Percentiles rank a stretch among this genome's conserved stretches.
phyloP scores from a whole-genome alignment of 2,888 invertebrate species.

The Eilema caniola region DNA sequence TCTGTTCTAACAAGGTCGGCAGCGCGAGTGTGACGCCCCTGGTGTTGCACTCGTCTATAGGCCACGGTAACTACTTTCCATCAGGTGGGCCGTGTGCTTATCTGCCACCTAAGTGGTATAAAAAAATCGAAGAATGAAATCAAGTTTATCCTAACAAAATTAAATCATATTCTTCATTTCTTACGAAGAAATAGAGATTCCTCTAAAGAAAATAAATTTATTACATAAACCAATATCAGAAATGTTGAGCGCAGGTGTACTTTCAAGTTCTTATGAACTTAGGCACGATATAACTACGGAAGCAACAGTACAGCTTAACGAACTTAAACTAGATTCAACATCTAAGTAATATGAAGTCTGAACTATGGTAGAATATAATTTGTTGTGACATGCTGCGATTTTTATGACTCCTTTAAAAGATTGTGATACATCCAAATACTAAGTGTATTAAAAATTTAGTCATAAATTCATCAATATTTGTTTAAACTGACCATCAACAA shows the following conservation, averaged over 20 bases:
- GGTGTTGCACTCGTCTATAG: too few species aligned
- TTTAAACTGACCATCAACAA: too few species aligned
- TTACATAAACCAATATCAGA: slow-evolving; percentile 3
- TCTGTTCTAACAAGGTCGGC: too few species aligned
- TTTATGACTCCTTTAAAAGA: not conserved
- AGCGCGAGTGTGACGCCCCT: too few species aligned
- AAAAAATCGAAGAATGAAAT: too few species aligned
- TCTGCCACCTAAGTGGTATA: too few species aligned
- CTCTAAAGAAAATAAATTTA: not conserved
- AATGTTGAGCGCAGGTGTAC: slow-evolving; percentile 13
- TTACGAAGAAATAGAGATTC: not conserved
- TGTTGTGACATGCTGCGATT: not conserved
- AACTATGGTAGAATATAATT: not conserved
- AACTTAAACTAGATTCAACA: slow-evolving; percentile 27
- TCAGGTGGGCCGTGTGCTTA: too few species aligned
- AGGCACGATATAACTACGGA: slow-evolving; percentile 8
- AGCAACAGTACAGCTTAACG: slow-evolving; percentile 15
- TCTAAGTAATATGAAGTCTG: slow-evolving; percentile 7
- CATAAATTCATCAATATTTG: too few species aligned
- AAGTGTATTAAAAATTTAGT: not conserved
- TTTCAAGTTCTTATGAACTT: slow-evolving; percentile 21
- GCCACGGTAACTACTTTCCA: too few species aligned
- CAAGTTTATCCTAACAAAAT: not conserved
- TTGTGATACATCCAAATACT: not conserved
- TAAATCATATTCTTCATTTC: not conserved